Percentiles rank a stretch among this genome's conserved stretches.
phyloP scores from a whole-genome alignment of 2,888 invertebrate species.

The Rapana venosa region DNA sequence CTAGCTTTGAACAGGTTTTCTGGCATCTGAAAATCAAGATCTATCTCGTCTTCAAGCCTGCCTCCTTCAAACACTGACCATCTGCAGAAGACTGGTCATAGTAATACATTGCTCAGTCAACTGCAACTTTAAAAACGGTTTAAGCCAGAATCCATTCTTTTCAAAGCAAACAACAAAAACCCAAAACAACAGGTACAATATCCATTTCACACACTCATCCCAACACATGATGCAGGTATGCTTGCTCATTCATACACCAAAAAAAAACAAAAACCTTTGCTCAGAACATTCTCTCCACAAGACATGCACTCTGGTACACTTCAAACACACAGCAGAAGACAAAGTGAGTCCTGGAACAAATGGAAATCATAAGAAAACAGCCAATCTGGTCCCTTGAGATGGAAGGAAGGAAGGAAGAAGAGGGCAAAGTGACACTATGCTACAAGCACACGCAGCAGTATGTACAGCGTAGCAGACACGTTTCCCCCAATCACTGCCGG shows the following conservation, averaged over 20 bases:
- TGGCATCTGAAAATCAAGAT: no score
- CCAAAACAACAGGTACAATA: neutral
- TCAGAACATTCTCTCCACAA: neutral
- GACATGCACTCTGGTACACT: neutral
- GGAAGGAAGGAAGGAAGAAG: neutral
- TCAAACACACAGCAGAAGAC: neutral
- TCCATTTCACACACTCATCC: neutral
- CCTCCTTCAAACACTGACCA: no score
- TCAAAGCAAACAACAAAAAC: neutral
- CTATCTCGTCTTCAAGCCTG: no score
- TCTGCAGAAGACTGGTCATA: no score
- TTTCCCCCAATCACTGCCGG: neutral
- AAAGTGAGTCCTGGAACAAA: neutral
- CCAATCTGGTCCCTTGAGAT: conserved; percentile 18
- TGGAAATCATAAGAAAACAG: neutral
- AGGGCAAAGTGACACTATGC: neutral
- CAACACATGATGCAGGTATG: neutral
- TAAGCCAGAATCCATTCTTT: neutral
- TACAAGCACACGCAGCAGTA: neutral
- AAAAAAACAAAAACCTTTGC: no score
- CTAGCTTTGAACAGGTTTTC: no score
- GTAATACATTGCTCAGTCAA: no score
- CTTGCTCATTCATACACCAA: no score
- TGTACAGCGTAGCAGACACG: neutral
- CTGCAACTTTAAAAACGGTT: no score